A percentile compares a stretch with the other conserved stretches of the same genome.
These are phyloP conservation scores for Aspidapion aeneum DNA, from an alignment of 2,888 invertebrate species.

Conservation along the genomic window DNA sequence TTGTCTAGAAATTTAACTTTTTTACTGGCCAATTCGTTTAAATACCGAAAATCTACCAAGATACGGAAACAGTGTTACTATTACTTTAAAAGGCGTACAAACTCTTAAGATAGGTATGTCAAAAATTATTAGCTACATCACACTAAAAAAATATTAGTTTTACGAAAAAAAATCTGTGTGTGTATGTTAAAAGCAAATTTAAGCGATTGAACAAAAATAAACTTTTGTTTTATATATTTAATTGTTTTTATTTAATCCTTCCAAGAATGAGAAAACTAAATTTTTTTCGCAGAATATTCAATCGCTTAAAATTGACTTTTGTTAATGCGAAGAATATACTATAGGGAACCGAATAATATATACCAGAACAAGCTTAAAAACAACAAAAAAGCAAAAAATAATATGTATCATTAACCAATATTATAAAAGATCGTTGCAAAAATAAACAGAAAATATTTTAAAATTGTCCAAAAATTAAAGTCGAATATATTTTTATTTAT, in stretches of 20 bases:
- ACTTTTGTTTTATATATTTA: too few relatives aligned
- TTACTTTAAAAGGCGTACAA: conserved; percentile 31
- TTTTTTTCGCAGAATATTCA: too few relatives aligned
- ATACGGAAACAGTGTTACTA: conserved; percentile 34
- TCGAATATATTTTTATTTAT: too few relatives aligned
- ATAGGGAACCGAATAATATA: not conserved
- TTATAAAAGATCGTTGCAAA: not conserved
- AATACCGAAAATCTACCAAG: not conserved
- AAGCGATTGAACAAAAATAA: conserved; percentile 48
- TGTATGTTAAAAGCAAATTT: too few relatives aligned
- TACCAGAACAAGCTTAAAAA: not conserved
- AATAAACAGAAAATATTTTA: not conserved
- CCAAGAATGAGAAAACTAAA: too few relatives aligned
- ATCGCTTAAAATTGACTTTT: too few relatives aligned
- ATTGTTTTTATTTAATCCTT: too few relatives aligned
- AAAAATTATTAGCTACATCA: conserved; percentile 45
- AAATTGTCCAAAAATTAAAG: too few relatives aligned
- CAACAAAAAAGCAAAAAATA: not conserved
- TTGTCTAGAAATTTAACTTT: not conserved
- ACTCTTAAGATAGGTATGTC: conserved; percentile 36
- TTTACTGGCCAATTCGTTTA: too few relatives aligned
- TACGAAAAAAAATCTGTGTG: conserved; percentile 1
- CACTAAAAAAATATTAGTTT: conserved; percentile 38
- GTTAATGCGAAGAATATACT: not conserved
- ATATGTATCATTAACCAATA: not conserved